A percentile compares a stretch with the other conserved stretches of the same genome.
Conservation (phyloP, 2,888 invertebrate species). For the Thelaira solivaga region DNA sequence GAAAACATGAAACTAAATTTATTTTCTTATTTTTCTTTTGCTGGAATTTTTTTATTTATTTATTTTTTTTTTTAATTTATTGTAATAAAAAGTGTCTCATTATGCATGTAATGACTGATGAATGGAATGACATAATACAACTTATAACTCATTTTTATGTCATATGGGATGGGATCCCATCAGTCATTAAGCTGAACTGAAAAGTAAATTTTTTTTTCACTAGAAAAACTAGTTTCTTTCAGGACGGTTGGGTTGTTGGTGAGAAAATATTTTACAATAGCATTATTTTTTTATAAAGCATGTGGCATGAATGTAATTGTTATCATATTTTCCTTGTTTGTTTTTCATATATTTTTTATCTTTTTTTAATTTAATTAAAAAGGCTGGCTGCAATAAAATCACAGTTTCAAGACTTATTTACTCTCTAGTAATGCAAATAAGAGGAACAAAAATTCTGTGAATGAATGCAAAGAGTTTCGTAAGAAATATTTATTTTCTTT, state of each 20-base stretch:
- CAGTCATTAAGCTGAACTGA: slow-evolving; percentile 35
- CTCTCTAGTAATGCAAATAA: slow-evolving; percentile 13
- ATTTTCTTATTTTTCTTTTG: too few species aligned
- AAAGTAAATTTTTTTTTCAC: background rate
- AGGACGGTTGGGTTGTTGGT: slow-evolving; percentile 19
- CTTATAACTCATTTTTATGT: slow-evolving; percentile 20
- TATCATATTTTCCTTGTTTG: slow-evolving; percentile 20
- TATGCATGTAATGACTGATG: background rate
- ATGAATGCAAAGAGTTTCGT: background rate
- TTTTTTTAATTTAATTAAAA: slow-evolving; percentile 45
- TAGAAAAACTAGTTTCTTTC: slow-evolving; percentile 42
- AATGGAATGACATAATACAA: slow-evolving; percentile 33
- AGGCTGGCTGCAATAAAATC: slow-evolving; percentile 27
- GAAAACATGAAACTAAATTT: too few species aligned
- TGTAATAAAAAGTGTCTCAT: background rate
- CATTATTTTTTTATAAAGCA: slow-evolving; percentile 27
- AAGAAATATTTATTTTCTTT: background rate
- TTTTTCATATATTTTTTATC: too few species aligned
- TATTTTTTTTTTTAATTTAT: background rate
- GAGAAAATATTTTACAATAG: slow-evolving; percentile 40
- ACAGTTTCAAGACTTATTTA: slow-evolving; percentile 34
- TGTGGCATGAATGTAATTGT: slow-evolving; percentile 3
- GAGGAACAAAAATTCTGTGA: background rate
- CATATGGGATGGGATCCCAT: slow-evolving; percentile 28
- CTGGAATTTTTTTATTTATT: background rate